Evolutionary conservation across 1,140 invertebrate species (phyloP), one percentile per base, ranked within the genome.

Genomic region (Brachionus calyciflorus): DNA sequence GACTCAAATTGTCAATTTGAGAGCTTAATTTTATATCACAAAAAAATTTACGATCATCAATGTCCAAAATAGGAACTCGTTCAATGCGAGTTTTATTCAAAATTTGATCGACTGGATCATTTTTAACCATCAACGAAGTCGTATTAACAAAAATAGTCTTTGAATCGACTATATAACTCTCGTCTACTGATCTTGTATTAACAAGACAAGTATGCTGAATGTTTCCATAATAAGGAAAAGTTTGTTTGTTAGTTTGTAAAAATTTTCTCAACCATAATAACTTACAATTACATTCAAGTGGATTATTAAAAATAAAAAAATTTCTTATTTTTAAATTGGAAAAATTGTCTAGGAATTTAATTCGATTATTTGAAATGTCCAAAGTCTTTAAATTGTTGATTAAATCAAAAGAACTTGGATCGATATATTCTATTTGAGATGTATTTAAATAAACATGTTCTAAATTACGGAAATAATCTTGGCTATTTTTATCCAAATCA

Each of bases 231-330:
- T 33, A 28, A 2, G 9, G 7, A 7, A 12, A 51, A 7, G 9
- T 48, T 1, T 10, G n/a, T 5, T 48, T 70, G 26, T 21, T 70
- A 7, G 0, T 48, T n/a, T 33, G 12, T 17, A 73, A 24, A 24
- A 26, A 73, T 9, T 73, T 73, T 41, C 51, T 73, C 5, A 73
- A 41, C 69, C 69, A 73, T 19, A 73, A 40, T 1, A 73, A 24
- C 1, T 37, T 49, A 26, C 69, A 73, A 21, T 73, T 24, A 17
- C 69, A 73, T 53, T 51, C 28, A 3, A 73, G 14, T 5, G 69
- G 69, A 26, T 73, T 73, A 21, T 53, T 33, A 17, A 21, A 37
- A 12, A 73, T 14, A 26, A 51, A 49, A 51, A 73, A 33, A 3
- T 28, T 19, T 19, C 6, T 44, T 24, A 44, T 5, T n/a, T 9